Base-by-base conservation (phyloP, 2,888 invertebrate genomes). In the Apomyelois bistriatella region DNA sequence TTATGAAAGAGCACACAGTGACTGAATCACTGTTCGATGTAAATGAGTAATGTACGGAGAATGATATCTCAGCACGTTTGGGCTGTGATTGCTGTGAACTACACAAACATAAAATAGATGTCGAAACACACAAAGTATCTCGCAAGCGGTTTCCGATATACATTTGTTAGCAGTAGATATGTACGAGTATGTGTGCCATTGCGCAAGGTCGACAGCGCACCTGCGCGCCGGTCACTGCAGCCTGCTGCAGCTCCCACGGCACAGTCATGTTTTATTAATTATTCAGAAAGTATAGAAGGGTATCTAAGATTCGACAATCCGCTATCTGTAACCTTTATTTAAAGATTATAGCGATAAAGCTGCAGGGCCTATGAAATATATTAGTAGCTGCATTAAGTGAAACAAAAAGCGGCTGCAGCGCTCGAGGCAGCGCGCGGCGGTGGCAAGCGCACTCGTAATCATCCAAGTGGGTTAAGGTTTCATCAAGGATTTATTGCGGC, bases 401-500 rank as follows among this genome's bases (percentile, higher is more conserved):
- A 70, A 68, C 65, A 65, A 73, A 71, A 74, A 75, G 77, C 75
- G 68, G 73, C 74, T 76, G 76, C 74, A 82, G 79, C 76, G 82
- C 77, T 79, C 62, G 60, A 61, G 64, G 64, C 70, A 62, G 76
- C 79, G 81, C 73, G 72, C 77, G 74, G 76, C 65, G 70, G 59
- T 67, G 72, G 72, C 79, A 68, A 74, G 75, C 77, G 82, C 77
- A 77, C 79, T 84, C 80, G 89, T 88, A 88, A 90, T 86, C 87
- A 87, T 79, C 82, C 86, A 90, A 90, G 79, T 90, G 82, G 90
- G 90, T 90, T 90, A 90, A 90, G 90, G 90, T 89, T 85, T 66
- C 85, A 85, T 77, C 90, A 90, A 90, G 90, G 90, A 88, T 90
- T 89, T 90, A 79, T 89, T 90, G 90, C 89, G 86, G 87, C 88